Evolutionary conservation across 2,888 invertebrate species (phyloP).

Genomic region (Baronia brevicornis): DNA sequence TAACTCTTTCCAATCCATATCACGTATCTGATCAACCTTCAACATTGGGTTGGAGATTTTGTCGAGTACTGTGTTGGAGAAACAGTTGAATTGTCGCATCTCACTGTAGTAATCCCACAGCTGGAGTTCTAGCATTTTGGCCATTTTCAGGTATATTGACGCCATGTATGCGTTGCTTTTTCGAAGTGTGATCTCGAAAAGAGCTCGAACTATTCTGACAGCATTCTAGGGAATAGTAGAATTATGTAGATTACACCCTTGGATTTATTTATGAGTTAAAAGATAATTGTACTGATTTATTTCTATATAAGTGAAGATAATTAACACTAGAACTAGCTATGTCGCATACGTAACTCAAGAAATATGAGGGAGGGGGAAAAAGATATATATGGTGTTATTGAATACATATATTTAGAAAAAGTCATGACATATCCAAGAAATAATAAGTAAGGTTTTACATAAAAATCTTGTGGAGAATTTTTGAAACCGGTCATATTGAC

Average conservation of each 20-base stretch:
- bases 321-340: no score
- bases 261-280: slow-evolving; percentile 4
- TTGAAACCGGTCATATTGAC: no score
- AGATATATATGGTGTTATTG: no score
- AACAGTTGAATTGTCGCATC: slow-evolving; percentile 87
- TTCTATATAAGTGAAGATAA: no score
- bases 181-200: slow-evolving; percentile 94
- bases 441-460: no score
- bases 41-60: slow-evolving; percentile 88
- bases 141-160: slow-evolving; percentile 86
- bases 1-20: slow-evolving; percentile 91
- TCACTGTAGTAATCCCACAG: slow-evolving; percentile 93
- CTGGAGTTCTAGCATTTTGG: slow-evolving; percentile 95
- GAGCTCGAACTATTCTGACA: slow-evolving; percentile 90
- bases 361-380: no score
- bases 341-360: no score
- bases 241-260: slow-evolving; percentile 19
- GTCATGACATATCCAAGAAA: no score
- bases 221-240: slow-evolving; percentile 85
- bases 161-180: slow-evolving; percentile 94
- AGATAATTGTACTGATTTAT: no score
- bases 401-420: no score
- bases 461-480: no score
- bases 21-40: slow-evolving; percentile 84
- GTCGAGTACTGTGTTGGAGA: slow-evolving; percentile 85